phyloP scores from a whole-genome alignment of 2,888 invertebrate genomes.

The Eupeodes luniger region DNA sequence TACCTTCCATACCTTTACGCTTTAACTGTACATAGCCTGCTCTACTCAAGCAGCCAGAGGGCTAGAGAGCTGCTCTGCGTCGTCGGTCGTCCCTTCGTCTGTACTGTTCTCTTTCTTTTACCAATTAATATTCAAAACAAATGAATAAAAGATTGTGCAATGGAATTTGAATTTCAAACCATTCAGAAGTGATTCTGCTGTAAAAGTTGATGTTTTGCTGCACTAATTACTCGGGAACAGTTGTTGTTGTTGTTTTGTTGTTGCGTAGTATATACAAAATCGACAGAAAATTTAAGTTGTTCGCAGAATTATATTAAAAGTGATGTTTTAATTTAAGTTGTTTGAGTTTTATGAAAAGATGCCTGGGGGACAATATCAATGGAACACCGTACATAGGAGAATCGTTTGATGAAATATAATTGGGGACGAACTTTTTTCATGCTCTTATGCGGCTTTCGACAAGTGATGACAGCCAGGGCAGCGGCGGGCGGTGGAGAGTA shows the following conservation, averaged over 20 bases:
- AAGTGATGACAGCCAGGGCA: background rate
- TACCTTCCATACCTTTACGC: too few species aligned
- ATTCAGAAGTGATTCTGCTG: conserved; percentile 46
- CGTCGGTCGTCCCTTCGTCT: background rate
- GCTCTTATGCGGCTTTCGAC: background rate
- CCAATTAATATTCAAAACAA: conserved; percentile 63
- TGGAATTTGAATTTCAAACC: conserved; percentile 47
- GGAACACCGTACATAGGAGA: background rate
- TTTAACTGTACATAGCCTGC: background rate
- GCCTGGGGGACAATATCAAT: background rate
- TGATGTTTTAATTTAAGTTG: conserved; percentile 57
- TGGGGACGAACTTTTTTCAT: conserved; percentile 24
- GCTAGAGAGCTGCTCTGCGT: too few species aligned
- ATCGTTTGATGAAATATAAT: conserved; percentile 43
- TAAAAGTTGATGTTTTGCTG: conserved; percentile 62
- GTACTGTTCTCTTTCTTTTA: background rate
- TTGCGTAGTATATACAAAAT: background rate
- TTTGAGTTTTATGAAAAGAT: conserved; percentile 12
- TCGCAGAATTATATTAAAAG: conserved; percentile 1
- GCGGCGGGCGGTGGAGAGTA: background rate
- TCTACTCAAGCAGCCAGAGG: background rate
- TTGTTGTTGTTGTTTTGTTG: background rate
- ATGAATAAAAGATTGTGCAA: conserved; percentile 69
- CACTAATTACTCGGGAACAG: conserved; percentile 59
- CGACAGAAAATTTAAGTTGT: conserved; percentile 43